phyloP scores from a whole-genome alignment of 2,797 vertebrate species.

The Hipposideros larvatus region DNA sequence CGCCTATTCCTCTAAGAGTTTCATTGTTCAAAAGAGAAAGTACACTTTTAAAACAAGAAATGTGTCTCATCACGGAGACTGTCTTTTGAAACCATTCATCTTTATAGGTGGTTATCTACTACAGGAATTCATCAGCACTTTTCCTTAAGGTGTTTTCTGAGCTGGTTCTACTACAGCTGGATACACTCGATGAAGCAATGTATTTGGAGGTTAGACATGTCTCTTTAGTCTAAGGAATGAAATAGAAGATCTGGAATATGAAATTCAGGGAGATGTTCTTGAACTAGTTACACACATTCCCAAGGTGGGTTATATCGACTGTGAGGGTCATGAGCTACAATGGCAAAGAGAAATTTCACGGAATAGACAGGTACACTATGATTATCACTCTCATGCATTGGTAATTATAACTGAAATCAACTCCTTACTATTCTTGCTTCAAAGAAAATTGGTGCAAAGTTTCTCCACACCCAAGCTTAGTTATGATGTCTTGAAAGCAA shows the following conservation, averaged over 20 bases:
- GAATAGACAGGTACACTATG: no score
- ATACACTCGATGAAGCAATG: background rate
- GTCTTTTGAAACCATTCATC: background rate
- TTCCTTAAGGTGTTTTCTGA: background rate
- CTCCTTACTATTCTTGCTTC: background rate
- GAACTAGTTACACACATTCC: background rate
- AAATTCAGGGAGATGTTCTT: background rate
- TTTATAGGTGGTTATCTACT: background rate
- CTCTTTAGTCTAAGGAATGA: background rate
- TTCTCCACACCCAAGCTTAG: background rate
- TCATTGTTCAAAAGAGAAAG: background rate
- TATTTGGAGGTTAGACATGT: background rate
- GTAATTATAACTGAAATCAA: background rate
- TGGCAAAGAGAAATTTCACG: background rate
- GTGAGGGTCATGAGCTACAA: background rate
- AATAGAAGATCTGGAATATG: background rate
- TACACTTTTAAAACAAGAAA: background rate
- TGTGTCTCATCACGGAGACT: background rate
- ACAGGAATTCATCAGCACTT: background rate
- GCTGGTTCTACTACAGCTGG: background rate
- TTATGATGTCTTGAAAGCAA: background rate
- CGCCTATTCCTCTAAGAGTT: background rate
- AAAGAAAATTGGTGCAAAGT: background rate
- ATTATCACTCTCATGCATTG: background rate
- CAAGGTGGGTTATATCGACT: background rate